Evolutionary conservation across 2,113 vertebrate genomes (phyloP).

Genomic region (Oncorhynchus mykiss): DNA sequence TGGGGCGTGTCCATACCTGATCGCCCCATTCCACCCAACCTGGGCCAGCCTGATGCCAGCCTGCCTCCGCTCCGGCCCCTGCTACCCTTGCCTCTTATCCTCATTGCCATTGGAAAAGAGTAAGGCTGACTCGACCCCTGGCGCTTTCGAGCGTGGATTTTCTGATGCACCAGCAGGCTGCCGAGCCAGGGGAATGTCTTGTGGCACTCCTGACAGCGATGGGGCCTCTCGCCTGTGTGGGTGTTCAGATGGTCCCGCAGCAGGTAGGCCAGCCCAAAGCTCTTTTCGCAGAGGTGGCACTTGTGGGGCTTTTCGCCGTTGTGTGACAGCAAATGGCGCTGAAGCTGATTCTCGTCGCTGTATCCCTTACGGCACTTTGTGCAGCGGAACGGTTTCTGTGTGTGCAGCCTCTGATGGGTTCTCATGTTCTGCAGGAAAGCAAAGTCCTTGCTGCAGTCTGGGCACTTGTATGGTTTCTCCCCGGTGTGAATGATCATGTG

Average conservation of each 20-base stretch:
- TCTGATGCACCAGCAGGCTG: slow-evolving; percentile 77
- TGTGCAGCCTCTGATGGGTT: slow-evolving; percentile 76
- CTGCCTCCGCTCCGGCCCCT: slow-evolving; percentile 55
- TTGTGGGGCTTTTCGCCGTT: slow-evolving; percentile 76
- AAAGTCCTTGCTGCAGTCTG: slow-evolving; percentile 78
- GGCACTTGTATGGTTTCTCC: slow-evolving; percentile 76
- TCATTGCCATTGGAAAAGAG: slow-evolving; percentile 35
- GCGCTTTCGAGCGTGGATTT: slow-evolving; percentile 73
- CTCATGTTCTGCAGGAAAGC: slow-evolving; percentile 80
- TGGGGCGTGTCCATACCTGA: slow-evolving; percentile 30
- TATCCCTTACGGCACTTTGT: slow-evolving; percentile 78
- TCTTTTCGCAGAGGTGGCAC: slow-evolving; percentile 74
- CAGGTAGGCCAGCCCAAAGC: slow-evolving; percentile 74
- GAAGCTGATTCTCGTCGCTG: slow-evolving; percentile 73
- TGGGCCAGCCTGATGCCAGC: slow-evolving; percentile 43
- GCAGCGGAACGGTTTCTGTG: slow-evolving; percentile 77
- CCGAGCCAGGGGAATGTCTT: slow-evolving; percentile 79
- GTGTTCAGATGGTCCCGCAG: slow-evolving; percentile 80
- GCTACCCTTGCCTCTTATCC: slow-evolving; percentile 52
- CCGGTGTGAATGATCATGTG: slow-evolving; percentile 78
- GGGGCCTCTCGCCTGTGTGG: slow-evolving; percentile 77
- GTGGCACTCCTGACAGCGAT: slow-evolving; percentile 74
- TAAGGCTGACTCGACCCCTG: slow-evolving; percentile 52
- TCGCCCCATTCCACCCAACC: slow-evolving; percentile 33
- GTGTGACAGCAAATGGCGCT: slow-evolving; percentile 76